Evolutionary conservation across 2,888 invertebrate genomes (phyloP).

Genomic region (Alloplasta piceator): DNA sequence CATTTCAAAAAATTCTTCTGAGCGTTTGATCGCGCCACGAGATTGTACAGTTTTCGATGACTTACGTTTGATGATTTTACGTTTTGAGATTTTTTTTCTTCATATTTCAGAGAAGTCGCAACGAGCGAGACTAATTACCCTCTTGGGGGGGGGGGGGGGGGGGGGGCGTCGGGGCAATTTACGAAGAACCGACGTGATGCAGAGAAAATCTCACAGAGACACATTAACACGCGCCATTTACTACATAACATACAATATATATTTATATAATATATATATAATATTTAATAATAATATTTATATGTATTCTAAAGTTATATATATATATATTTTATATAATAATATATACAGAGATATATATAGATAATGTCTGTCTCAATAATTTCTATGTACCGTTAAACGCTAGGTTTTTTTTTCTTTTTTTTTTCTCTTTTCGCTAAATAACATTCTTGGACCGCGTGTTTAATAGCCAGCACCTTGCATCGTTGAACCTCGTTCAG

Average conservation of each 20-base stretch:
- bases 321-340: slow-evolving; percentile 75
- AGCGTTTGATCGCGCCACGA: slow-evolving; percentile 67
- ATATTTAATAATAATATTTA: slow-evolving; percentile 73
- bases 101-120: slow-evolving; percentile 38
- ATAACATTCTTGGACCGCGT: slow-evolving; percentile 83
- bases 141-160: neutral
- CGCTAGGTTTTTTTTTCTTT: slow-evolving; percentile 72
- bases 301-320: slow-evolving; percentile 75
- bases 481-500: slow-evolving; percentile 76
- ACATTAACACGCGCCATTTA: slow-evolving; percentile 81
- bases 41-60: slow-evolving; percentile 66
- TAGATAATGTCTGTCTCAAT: slow-evolving; percentile 78
- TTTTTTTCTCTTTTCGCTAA: slow-evolving; percentile 71
- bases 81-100: slow-evolving; percentile 25
- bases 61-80: slow-evolving; percentile 48
- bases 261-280: slow-evolving; percentile 79
- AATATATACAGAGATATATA: slow-evolving; percentile 76
- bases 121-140: slow-evolving; percentile 40
- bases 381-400: slow-evolving; percentile 80
- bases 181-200: slow-evolving; percentile 71
- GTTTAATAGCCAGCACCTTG: slow-evolving; percentile 82
- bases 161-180: slow-evolving; percentile 17
- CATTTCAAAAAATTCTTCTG: slow-evolving; percentile 61
- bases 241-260: slow-evolving; percentile 82
- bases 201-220: slow-evolving; percentile 80